Evolutionary conservation across 2,888 invertebrate species (phyloP), one percentile per base, ranked within the genome.

Genomic region (Sialis fuliginosa): DNA sequence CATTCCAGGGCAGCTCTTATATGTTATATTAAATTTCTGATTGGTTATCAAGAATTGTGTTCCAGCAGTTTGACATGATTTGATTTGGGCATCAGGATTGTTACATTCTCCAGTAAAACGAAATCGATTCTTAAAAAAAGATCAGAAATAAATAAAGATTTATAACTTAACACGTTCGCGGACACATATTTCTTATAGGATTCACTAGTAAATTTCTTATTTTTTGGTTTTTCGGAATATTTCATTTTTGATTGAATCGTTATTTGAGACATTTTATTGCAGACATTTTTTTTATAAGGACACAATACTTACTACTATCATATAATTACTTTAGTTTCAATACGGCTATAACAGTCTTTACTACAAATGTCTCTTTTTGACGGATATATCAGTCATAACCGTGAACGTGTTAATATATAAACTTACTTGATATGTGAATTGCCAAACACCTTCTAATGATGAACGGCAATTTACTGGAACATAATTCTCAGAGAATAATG

Each of bases 41-140:
- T 96, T 96, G 45, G 92, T 90, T 53, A 95, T 93, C 51, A 93
- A 72, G 65, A 92, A 96, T 62, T 92, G 89, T 8, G 92, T 91
- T 49, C 96, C 96, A 4, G 95, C 90, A 13, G 88, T 88, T 67
- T 96, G 96, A 61, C 96, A 96, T 0, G 95, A 93, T 56, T 79
- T 78, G 52, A 96, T 90, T 58, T 85, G 81, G 4, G 89, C 91
- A 63, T 88, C 89, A 0, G 83, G 84, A 60, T 89, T 75, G 56
- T 82, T 77, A 62, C 96, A 96, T 63, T 91, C 91, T 44, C 92
- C 92, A 13, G 89, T 90, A 57, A 91, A 92, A 50, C 89, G 76
- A 60, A 84, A 89, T 51, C 87, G 75, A 63, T 91, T 90, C 70
- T 79, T 63, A 49, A 65, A 66, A 45, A 46, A 53, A 52, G 51